A percentile compares a stretch with the other conserved stretches of the same genome.
These are phyloP conservation scores for Cerastoderma edule DNA, from an alignment of 2,888 invertebrate species.

Conservation along the genomic window DNA sequence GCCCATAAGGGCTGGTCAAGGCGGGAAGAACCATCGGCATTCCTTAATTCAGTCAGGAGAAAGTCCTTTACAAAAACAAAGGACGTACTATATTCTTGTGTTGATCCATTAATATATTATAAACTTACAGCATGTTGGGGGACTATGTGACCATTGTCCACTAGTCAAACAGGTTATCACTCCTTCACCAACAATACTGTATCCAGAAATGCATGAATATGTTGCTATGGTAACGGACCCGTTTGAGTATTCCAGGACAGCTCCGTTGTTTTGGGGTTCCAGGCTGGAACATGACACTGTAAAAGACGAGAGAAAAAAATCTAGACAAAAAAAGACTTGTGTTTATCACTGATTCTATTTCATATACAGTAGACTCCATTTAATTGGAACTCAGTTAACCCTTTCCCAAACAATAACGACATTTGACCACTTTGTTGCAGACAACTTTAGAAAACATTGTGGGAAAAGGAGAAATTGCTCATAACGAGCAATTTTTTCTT, in stretches of 20 bases:
- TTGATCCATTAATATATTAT: too few relatives aligned
- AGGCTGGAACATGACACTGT: slow-evolving; percentile 22
- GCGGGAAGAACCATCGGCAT: too few relatives aligned
- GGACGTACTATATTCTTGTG: too few relatives aligned
- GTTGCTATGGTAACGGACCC: slow-evolving; percentile 38
- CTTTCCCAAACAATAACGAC: too few relatives aligned
- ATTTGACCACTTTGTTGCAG: too few relatives aligned
- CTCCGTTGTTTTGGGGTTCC: slow-evolving; percentile 18
- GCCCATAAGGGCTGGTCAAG: too few relatives aligned
- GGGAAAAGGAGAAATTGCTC: neutral
- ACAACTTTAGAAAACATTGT: neutral
- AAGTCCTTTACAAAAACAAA: too few relatives aligned
- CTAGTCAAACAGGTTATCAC: slow-evolving; percentile 24
- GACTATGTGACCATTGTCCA: slow-evolving; percentile 34
- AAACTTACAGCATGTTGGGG: slow-evolving; percentile 45
- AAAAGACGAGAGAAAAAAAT: neutral
- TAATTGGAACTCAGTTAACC: too few relatives aligned
- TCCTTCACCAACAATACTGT: slow-evolving; percentile 32
- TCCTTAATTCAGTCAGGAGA: too few relatives aligned
- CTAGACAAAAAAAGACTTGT: neutral
- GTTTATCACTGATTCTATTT: too few relatives aligned
- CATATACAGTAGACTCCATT: too few relatives aligned
- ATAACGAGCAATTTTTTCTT: neutral
- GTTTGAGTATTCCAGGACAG: slow-evolving; percentile 26
- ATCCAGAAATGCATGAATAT: slow-evolving; percentile 40